phyloP scores from a whole-genome alignment of 2,888 invertebrate species.

The Hydraecia micacea region DNA sequence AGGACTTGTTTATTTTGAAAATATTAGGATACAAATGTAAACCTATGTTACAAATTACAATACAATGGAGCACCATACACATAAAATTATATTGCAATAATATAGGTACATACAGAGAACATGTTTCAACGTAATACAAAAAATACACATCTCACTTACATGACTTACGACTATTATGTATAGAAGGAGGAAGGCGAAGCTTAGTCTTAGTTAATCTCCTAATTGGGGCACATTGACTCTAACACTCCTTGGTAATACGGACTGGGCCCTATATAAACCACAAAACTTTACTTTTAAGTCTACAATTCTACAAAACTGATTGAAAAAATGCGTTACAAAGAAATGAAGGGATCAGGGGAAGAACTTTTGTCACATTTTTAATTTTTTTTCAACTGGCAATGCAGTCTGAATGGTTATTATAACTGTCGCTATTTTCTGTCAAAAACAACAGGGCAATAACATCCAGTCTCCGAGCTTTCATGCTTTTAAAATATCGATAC shows the following conservation, averaged over 20 bases:
- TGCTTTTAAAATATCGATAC: too few species aligned
- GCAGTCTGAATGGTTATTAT: too few species aligned
- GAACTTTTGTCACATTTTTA: too few species aligned
- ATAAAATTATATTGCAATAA: constrained; percentile 83
- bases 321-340: background rate
- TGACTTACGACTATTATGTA: constrained; percentile 77
- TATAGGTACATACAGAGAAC: constrained; percentile 72
- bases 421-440: too few species aligned
- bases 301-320: background rate
- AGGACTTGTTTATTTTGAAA: constrained; percentile 87
- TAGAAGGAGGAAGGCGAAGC: constrained; percentile 83
- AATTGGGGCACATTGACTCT: constrained; percentile 73
- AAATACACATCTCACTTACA: constrained; percentile 79
- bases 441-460: too few species aligned
- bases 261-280: background rate
- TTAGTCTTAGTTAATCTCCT: constrained; percentile 77
- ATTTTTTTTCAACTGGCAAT: too few species aligned
- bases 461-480: too few species aligned
- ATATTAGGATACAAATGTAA: constrained; percentile 88
- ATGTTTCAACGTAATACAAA: constrained; percentile 74
- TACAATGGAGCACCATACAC: constrained; percentile 88
- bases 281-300: background rate
- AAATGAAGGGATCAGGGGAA: too few species aligned
- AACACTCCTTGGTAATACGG: constrained; percentile 29
- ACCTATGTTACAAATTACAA: constrained; percentile 79